A percentile compares a stretch with the other conserved stretches of the same genome.
These are phyloP conservation scores for Mesoligia furuncula DNA, from an alignment of 2,888 invertebrate genomes.

Conservation along the genomic window DNA sequence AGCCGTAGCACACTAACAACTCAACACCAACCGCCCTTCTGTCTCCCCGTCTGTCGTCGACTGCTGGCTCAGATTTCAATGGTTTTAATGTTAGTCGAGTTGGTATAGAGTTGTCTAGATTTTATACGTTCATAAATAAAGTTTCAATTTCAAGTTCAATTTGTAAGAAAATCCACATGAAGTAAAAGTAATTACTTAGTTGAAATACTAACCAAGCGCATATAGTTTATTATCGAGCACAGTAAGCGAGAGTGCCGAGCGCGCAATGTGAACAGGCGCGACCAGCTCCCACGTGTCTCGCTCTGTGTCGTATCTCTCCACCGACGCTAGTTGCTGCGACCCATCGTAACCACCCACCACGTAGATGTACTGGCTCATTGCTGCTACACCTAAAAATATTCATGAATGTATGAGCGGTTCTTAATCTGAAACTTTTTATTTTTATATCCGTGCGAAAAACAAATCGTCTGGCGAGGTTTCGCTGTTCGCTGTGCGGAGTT, in stretches of 20 bases:
- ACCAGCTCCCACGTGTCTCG: constrained; percentile 94
- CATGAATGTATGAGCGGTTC: neutral
- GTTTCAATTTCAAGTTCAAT: too few relatives aligned
- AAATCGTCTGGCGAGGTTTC: too few relatives aligned
- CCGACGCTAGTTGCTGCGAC: constrained; percentile 94
- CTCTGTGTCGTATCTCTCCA: constrained; percentile 96
- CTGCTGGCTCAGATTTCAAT: neutral
- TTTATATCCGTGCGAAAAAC: neutral
- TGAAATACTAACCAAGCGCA: constrained; percentile 93
- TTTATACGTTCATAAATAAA: neutral
- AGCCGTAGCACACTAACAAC: neutral
- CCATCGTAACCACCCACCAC: constrained; percentile 99
- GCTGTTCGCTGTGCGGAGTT: neutral
- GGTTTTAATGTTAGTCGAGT: neutral
- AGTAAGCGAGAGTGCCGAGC: constrained; percentile 97
- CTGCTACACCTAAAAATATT: constrained; percentile 92
- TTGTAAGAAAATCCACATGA: neutral
- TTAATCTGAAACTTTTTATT: neutral
- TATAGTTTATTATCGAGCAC: constrained; percentile 96
- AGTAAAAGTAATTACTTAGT: neutral
- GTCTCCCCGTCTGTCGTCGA: neutral
- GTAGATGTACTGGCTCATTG: constrained; percentile 96
- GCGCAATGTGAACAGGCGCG: constrained; percentile 93
- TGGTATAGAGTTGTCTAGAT: neutral
- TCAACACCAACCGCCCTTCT: neutral